Conservation (phyloP, 2,888 invertebrate species). For the Rutpela maculata region DNA sequence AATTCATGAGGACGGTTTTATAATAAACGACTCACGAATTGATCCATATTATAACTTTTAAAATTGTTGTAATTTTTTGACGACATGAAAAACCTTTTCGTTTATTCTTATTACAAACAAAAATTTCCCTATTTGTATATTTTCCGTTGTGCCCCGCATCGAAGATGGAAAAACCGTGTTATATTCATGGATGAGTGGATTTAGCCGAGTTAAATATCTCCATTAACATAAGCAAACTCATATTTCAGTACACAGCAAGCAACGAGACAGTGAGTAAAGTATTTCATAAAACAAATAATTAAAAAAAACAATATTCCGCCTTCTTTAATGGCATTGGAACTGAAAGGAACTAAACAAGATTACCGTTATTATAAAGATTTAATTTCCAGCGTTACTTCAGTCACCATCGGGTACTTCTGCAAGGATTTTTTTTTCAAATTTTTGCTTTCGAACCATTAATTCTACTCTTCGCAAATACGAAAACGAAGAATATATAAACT, state of each 20-base stretch:
- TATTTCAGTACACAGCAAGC: not conserved
- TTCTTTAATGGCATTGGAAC: no score
- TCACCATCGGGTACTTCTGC: no score
- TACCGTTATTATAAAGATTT: no score
- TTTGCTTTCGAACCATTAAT: no score
- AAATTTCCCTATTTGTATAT: conserved; percentile 10
- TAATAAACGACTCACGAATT: not conserved
- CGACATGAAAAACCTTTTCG: conserved; percentile 18
- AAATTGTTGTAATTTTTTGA: conserved; percentile 4
- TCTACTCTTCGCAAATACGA: no score
- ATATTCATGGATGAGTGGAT: not conserved
- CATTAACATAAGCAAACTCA: conserved; percentile 17
- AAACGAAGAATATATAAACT: no score
- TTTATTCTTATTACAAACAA: not conserved
- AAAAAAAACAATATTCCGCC: no score
- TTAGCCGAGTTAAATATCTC: not conserved
- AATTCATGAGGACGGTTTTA: not conserved
- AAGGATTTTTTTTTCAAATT: no score
- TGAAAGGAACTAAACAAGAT: no score
- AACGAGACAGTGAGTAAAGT: not conserved
- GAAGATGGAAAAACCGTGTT: conserved; percentile 17
- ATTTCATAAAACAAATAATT: no score
- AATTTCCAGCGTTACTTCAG: no score
- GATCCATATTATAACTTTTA: conserved; percentile 5
- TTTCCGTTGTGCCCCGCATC: not conserved